Evolutionary conservation across 2,797 vertebrate genomes (phyloP), one percentile per base, ranked within the genome.

Genomic region (Gorsachius magnificus): DNA sequence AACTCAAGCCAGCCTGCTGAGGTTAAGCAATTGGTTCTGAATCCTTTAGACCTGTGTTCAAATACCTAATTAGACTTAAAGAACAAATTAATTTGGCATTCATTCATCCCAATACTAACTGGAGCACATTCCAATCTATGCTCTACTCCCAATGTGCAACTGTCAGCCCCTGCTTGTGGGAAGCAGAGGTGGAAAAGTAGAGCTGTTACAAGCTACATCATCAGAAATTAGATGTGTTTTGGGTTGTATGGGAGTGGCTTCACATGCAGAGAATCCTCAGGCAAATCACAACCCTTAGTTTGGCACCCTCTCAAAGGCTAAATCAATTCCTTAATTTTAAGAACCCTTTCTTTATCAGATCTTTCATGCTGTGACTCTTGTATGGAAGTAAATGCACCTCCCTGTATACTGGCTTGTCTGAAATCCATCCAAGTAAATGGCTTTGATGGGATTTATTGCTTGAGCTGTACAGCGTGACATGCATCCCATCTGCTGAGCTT

Each of bases 361-460:
- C 64, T 86, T 86, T 50, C 36, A n/a, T 61, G 31, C 54, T 72
- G 41, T 20, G 45, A 54, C 54, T 83, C 35, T 63, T 53, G 35
- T 14, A 22, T 54, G 45, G 48, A 79, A 82, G 38, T 51, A 83
- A 64, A 46, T 10, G 36, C 19, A 56, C n/a, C 36, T 57, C 64
- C 46, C 74, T 66, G 20, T 54, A n/a, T 33, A 28, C 64, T 25
- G 70, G 25, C 46, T 71, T 65, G 56, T 76, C 81, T 60, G 77
- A 93, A 80, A 93, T 68, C 72, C 74, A 43, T 69, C 60, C 28
- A 58, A 82, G n/a, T 72, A 80, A 94, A 83, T 66, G 26, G 81
- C 87, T 94, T 87, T 81, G 64, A 31, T 11, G 29, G 81, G 94
- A 93, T 95, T 93, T 95, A 78, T 35, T 72, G 56, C 60, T 76